A percentile compares a stretch with the other conserved stretches of the same genome.
Conservation (phyloP, 2,888 invertebrate genomes). For the Tenthredo distinguenda region DNA sequence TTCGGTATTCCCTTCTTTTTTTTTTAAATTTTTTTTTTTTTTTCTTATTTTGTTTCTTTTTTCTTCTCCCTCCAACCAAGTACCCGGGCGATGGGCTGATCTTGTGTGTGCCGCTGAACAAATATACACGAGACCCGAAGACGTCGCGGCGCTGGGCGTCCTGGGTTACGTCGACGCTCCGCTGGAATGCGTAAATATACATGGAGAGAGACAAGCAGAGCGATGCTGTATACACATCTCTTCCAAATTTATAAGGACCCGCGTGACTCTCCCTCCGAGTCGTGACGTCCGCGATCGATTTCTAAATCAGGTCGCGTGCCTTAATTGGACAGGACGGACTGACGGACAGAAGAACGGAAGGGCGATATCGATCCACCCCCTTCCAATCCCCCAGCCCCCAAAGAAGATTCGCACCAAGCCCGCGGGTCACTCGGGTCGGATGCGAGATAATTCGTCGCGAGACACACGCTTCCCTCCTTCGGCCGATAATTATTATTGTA, state of each 20-base stretch:
- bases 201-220: constrained; percentile 59
- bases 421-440: constrained; percentile 34
- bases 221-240: constrained; percentile 49
- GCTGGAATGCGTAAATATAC: constrained; percentile 76
- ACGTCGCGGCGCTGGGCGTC: constrained; percentile 74
- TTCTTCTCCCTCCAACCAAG: background rate
- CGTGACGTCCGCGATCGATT: constrained; percentile 58
- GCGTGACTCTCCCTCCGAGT: constrained; percentile 56
- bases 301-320: constrained; percentile 53
- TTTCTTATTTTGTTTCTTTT: background rate
- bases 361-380: constrained; percentile 29
- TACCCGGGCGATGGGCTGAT: constrained; percentile 60
- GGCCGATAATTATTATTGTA: constrained; percentile 48
- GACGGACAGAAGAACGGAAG: constrained; percentile 43
- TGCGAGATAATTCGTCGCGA: constrained; percentile 45
- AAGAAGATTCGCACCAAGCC: background rate
- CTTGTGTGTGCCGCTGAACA: constrained; percentile 70
- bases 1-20: constrained; percentile 54
- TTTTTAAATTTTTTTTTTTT: constrained; percentile 56
- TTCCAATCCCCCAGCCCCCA: background rate
- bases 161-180: constrained; percentile 73
- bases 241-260: constrained; percentile 61
- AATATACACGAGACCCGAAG: constrained; percentile 76
- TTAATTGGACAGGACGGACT: constrained; percentile 50
- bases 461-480: constrained; percentile 23